phyloP scores from a whole-genome alignment of 2,888 invertebrate species.

The Eurois occulta region DNA sequence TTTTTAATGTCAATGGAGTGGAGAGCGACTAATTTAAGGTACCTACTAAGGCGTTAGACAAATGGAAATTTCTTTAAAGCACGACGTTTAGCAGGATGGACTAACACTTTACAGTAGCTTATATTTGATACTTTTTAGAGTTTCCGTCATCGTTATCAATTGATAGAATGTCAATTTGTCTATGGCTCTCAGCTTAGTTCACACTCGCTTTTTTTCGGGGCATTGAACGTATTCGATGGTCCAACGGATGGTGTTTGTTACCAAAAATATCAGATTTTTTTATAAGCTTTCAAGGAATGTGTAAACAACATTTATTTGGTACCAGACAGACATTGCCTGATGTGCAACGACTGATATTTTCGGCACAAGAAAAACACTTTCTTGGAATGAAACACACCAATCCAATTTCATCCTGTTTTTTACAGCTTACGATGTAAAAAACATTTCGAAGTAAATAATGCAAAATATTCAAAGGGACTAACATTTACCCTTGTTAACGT shows the following conservation, averaged over 20 bases:
- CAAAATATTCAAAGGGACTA: conserved; percentile 20
- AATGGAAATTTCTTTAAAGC: neutral
- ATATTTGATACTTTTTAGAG: neutral
- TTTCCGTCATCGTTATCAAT: neutral
- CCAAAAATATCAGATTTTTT: neutral
- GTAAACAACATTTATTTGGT: conserved; percentile 36
- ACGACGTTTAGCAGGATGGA: neutral
- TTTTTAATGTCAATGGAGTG: conserved; percentile 15
- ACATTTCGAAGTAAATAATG: conserved; percentile 18
- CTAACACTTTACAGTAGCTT: neutral
- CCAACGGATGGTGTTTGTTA: conserved; percentile 1
- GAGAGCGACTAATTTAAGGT: neutral
- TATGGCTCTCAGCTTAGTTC: neutral
- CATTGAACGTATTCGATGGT: conserved; percentile 12
- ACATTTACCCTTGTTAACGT: conserved; percentile 16
- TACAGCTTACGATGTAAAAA: conserved; percentile 29
- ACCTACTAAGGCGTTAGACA: neutral
- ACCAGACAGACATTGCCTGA: neutral
- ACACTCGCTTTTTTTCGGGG: neutral
- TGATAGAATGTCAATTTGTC: neutral
- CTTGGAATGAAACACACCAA: conserved; percentile 12
- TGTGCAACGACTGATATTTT: conserved; percentile 24
- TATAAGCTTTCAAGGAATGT: conserved; percentile 6
- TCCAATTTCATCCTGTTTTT: conserved; percentile 19
- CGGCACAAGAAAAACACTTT: conserved; percentile 1